A percentile compares a stretch with the other conserved stretches of the same genome.
Conservation (phyloP, 2,113 vertebrate genomes). For the Dinomys branickii region DNA sequence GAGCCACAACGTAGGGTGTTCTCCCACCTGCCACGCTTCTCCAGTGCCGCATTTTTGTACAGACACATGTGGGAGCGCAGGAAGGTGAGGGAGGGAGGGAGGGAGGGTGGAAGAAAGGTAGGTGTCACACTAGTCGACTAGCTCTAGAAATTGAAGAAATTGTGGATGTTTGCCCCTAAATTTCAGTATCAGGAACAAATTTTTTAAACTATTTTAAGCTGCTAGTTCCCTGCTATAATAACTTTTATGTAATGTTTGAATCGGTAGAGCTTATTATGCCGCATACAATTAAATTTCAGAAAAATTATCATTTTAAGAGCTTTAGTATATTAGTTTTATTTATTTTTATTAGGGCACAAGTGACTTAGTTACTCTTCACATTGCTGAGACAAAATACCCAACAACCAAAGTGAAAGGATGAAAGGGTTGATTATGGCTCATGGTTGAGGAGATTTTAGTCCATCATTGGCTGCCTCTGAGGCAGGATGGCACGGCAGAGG, state of each 20-base stretch:
- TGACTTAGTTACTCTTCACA: not conserved
- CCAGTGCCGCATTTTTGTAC: too few relatives aligned
- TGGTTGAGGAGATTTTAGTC: not conserved
- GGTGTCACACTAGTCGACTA: not conserved
- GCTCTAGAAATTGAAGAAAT: not conserved
- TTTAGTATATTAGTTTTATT: not conserved
- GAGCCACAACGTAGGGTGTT: not conserved
- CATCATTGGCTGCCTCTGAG: not conserved
- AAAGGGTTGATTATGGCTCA: not conserved
- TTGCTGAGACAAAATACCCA: not conserved
- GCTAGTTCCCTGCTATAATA: not conserved
- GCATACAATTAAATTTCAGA: not conserved
- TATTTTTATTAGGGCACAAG: not conserved
- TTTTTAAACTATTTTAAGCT: not conserved
- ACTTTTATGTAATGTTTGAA: not conserved
- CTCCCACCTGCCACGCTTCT: not conserved
- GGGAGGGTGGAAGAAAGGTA: not conserved
- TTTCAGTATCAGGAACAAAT: not conserved
- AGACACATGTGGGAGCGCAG: too few relatives aligned
- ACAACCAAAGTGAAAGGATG: not conserved
- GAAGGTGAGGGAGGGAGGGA: not conserved
- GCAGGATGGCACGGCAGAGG: not conserved
- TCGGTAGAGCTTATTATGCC: not conserved
- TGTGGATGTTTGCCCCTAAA: not conserved
- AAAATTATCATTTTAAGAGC: not conserved